Evolutionary conservation across 2,888 invertebrate species (phyloP).

Genomic region (Hipparchia semele): DNA sequence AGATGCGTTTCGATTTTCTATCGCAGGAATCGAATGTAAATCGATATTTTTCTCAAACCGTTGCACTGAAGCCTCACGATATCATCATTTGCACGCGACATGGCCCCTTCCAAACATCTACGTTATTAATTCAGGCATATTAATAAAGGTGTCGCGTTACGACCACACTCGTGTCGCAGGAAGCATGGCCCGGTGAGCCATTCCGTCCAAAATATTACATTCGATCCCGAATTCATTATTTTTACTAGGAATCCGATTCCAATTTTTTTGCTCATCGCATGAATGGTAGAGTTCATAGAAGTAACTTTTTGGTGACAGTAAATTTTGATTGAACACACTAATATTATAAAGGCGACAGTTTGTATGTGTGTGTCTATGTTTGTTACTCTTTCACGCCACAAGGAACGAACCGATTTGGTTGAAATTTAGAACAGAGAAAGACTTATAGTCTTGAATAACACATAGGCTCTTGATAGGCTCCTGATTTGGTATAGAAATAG

Average conservation of each 20-base stretch:
- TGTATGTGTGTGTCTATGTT: too few species aligned
- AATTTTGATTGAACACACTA: neutral
- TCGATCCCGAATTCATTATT: slow-evolving; percentile 55
- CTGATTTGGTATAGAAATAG: too few species aligned
- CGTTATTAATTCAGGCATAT: slow-evolving; percentile 81
- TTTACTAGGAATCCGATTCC: slow-evolving; percentile 48
- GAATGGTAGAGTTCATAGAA: neutral
- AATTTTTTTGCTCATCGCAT: slow-evolving; percentile 18
- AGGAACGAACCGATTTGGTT: too few species aligned
- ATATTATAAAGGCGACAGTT: too few species aligned
- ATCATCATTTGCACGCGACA: slow-evolving; percentile 75
- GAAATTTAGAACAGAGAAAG: too few species aligned
- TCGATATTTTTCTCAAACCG: slow-evolving; percentile 72
- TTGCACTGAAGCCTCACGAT: slow-evolving; percentile 75
- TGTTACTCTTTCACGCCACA: too few species aligned
- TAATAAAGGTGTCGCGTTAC: slow-evolving; percentile 77
- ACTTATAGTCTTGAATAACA: too few species aligned
- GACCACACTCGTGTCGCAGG: slow-evolving; percentile 81
- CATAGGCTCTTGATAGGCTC: too few species aligned
- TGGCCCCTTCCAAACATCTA: slow-evolving; percentile 72
- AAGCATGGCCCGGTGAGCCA: slow-evolving; percentile 77
- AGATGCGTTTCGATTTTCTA: slow-evolving; percentile 31
- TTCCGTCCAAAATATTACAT: slow-evolving; percentile 71
- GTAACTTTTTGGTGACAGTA: neutral
- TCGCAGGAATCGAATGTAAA: slow-evolving; percentile 57